These are phyloP conservation scores for Melanotaenia maccullochi DNA, from an alignment of 2,797 vertebrate species.

Conservation along the genomic window DNA sequence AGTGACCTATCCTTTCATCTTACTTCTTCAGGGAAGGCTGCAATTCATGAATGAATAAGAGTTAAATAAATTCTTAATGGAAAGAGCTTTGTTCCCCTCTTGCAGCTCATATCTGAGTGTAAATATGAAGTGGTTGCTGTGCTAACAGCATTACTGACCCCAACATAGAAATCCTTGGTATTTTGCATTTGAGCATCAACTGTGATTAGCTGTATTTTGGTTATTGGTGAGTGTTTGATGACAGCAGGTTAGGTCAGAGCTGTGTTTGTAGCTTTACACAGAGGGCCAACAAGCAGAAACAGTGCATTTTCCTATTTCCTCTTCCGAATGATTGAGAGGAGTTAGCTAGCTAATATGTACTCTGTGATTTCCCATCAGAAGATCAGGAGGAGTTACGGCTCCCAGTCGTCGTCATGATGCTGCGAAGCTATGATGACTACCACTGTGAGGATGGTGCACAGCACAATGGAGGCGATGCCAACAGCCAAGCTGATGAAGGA, in stretches of 20 bases:
- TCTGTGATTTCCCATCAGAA: constrained; percentile 19
- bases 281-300: constrained; percentile 49
- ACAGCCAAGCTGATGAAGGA: constrained; percentile 97
- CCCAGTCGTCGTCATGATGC: constrained; percentile 96
- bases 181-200: constrained; percentile 40
- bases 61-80: constrained; percentile 57
- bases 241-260: constrained; percentile 53
- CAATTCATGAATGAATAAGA: constrained; percentile 51
- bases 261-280: constrained; percentile 47
- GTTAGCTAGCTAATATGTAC: constrained; percentile 46
- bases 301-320: constrained; percentile 52
- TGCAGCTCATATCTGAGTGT: constrained; percentile 48
- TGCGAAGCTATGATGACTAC: constrained; percentile 96
- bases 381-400: constrained; percentile 78
- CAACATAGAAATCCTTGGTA: constrained; percentile 37
- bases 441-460: constrained; percentile 95
- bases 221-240: constrained; percentile 45
- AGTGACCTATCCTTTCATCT: constrained; percentile 27
- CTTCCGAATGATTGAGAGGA: constrained; percentile 49
- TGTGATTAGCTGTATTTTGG: constrained; percentile 46
- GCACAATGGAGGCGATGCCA: constrained; percentile 94
- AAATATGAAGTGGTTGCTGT: constrained; percentile 50
- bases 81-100: constrained; percentile 48
- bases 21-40: constrained; percentile 25
- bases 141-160: constrained; percentile 46